Base-by-base conservation (phyloP, 2,888 invertebrate species). In the Pammene fasciana region DNA sequence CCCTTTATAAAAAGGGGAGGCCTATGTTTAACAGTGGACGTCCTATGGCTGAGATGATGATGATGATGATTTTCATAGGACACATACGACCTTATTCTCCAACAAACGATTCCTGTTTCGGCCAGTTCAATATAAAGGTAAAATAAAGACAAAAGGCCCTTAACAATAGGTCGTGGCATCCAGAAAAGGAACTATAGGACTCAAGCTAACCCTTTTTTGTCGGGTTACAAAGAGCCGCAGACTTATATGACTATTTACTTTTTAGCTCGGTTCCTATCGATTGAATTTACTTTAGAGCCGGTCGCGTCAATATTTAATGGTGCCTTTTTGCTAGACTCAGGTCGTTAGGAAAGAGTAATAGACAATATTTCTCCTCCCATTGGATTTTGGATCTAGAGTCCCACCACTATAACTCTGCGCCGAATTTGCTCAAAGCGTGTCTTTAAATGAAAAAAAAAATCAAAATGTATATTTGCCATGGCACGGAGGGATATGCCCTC, bases 111-210 rank as follows among this genome's bases (percentile, higher is more conserved):
- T 14, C 18, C 13, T 14, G 61, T 38, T 62, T 62, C 18, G 38
- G 18, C 50, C 50, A 50, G 38, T 18, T 38, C 16, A 46, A 48
- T 61, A 61, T 61, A 62, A 61, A 18, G 61, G 61, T 50, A 48
- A 50, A 50, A 62, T 50, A 62, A 61, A 48, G 50, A 13, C 48
- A 41, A 62, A 62, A 41, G 0, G 26, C n/a, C 41, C 48, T 62
- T 52, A 62, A 62, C 62, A 62, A 62, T 62, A 62, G 62, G 50
- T 62, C 41, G 52, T 52, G 62, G 62, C 26, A 52, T 52, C 62
- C 62, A 62, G 62, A 62, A 62, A 62, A 62, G 62, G 62, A 62
- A 36, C 16, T 16, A 60, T 34, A 48, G 36, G 61, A 46, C 14
- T n/a, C 14, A n/a, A n/a, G 5, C 50, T 38, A 48, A 13, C 41